Percentiles rank a stretch among this genome's conserved stretches.
These are phyloP conservation scores for Petrophora chlorosata DNA, from an alignment of 2,888 invertebrate species.

Conservation along the genomic window DNA sequence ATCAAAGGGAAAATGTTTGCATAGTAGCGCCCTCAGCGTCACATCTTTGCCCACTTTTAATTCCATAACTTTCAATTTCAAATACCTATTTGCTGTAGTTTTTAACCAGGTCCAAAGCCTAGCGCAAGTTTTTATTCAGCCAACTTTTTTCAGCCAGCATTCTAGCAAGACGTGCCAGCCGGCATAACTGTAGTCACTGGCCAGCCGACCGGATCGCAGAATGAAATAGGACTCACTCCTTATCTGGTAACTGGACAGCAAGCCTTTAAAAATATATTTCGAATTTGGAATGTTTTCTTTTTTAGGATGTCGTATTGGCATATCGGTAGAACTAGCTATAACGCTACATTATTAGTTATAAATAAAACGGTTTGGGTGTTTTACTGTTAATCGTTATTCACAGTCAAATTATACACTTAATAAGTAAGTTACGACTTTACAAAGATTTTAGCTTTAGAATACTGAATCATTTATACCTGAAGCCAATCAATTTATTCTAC, in stretches of 20 bases:
- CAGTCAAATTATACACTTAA: too few relatives aligned
- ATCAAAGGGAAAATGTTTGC: too few relatives aligned
- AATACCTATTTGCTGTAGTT: background rate
- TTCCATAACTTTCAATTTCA: conserved; percentile 5
- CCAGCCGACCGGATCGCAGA: conserved; percentile 40
- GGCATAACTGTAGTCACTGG: conserved; percentile 48
- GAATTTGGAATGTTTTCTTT: conserved; percentile 30
- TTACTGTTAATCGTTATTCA: too few relatives aligned
- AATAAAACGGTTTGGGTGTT: background rate
- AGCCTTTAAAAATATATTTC: conserved; percentile 22
- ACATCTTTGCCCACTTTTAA: background rate
- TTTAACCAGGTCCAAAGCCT: conserved; percentile 7
- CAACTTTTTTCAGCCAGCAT: conserved; percentile 12
- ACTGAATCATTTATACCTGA: too few relatives aligned
- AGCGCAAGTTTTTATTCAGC: conserved; percentile 6
- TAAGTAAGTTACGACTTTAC: too few relatives aligned
- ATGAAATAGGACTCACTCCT: conserved; percentile 48
- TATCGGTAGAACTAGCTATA: background rate
- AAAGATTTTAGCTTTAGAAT: too few relatives aligned
- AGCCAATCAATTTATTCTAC: too few relatives aligned
- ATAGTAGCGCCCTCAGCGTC: too few relatives aligned
- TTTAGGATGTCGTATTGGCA: conserved; percentile 1
- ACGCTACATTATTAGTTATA: background rate
- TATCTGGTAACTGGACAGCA: conserved; percentile 45
- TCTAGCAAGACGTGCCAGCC: conserved; percentile 31